Conservation (phyloP, 2,888 invertebrate species). For the Zele albiditarsus region DNA sequence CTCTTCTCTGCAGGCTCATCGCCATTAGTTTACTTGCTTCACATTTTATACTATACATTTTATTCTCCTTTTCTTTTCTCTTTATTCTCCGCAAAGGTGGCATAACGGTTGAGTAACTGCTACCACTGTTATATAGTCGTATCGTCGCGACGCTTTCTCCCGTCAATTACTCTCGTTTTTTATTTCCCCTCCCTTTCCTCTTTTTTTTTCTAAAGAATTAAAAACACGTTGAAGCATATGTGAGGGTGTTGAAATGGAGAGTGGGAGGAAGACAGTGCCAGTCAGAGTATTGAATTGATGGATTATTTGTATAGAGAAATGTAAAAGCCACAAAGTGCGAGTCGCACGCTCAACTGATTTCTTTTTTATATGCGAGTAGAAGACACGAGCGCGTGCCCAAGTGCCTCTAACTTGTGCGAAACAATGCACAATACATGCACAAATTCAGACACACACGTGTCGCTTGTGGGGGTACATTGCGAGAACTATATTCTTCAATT, state of each 20-base stretch:
- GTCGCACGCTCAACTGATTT: slow-evolving; percentile 17
- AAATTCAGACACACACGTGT: slow-evolving; percentile 61
- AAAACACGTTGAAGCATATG: slow-evolving; percentile 42
- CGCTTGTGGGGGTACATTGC: slow-evolving; percentile 45
- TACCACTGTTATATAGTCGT: slow-evolving; percentile 40
- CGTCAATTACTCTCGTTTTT: slow-evolving; percentile 66
- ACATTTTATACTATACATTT: slow-evolving; percentile 38
- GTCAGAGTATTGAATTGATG: neutral
- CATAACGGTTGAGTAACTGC: slow-evolving; percentile 40
- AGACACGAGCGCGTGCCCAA: slow-evolving; percentile 69
- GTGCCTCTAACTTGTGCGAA: slow-evolving; percentile 64
- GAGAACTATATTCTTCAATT: slow-evolving; percentile 43
- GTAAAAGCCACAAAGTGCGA: slow-evolving; percentile 13
- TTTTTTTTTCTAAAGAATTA: slow-evolving; percentile 56
- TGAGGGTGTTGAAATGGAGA: neutral
- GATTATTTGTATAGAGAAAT: slow-evolving; percentile 8
- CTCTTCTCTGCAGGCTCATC: slow-evolving; percentile 31
- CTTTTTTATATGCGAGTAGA: slow-evolving; percentile 13
- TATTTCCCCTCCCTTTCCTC: neutral
- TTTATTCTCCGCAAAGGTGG: slow-evolving; percentile 17
- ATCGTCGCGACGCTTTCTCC: slow-evolving; percentile 56
- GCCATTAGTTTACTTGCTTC: slow-evolving; percentile 34
- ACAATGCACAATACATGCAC: slow-evolving; percentile 48
- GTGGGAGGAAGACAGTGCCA: neutral
- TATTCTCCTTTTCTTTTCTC: slow-evolving; percentile 62